A percentile compares a stretch with the other conserved stretches of the same genome.
phyloP scores from a whole-genome alignment of 2,113 vertebrate species.

The Dolichotis patagonum region DNA sequence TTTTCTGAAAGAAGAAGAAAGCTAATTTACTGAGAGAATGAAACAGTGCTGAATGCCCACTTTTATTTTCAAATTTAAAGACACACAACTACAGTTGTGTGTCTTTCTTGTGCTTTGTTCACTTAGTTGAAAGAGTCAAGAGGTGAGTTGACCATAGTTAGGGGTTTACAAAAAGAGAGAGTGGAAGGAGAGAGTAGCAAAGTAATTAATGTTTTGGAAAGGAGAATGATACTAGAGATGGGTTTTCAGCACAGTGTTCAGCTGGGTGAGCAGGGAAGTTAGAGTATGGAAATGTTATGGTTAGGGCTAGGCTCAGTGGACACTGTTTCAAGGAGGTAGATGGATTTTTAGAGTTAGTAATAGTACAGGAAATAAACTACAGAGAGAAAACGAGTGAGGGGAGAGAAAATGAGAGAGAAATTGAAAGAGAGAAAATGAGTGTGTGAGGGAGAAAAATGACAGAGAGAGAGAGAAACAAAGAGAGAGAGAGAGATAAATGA shows the following conservation, averaged over 20 bases:
- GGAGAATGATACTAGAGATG: background rate
- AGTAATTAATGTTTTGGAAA: background rate
- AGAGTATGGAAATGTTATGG: background rate
- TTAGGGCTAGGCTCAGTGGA: background rate
- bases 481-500: background rate
- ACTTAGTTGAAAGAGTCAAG: background rate
- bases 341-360: background rate
- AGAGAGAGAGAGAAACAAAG: too few species aligned
- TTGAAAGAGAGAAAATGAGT: background rate
- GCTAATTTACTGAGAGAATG: slow-evolving; percentile 58
- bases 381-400: background rate
- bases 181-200: background rate
- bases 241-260: background rate
- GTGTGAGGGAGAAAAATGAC: background rate
- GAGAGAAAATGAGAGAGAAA: background rate
- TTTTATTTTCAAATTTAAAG: slow-evolving; percentile 48
- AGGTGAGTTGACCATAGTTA: background rate
- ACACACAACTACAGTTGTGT: background rate
- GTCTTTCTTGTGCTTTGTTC: background rate
- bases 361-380: background rate
- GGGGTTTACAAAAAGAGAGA: background rate
- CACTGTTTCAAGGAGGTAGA: background rate
- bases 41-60: background rate
- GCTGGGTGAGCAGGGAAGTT: background rate
- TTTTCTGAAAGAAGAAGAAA: slow-evolving; percentile 63